Evolutionary conservation across 2,113 vertebrate genomes (phyloP), one percentile per base, ranked within the genome.

Genomic region (Limnothrissa miodon): DNA sequence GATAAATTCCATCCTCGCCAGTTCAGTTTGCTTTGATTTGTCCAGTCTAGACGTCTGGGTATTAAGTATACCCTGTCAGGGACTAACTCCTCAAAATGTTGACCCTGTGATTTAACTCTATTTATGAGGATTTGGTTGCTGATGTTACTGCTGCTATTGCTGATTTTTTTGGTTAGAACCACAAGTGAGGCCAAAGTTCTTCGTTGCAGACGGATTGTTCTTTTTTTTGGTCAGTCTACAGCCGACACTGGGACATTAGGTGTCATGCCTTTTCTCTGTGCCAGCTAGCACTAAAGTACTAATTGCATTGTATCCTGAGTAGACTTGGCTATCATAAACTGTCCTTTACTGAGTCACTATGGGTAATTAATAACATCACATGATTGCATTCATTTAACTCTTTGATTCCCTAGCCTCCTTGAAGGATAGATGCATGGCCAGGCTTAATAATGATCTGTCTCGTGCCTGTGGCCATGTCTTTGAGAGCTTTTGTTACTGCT

Each of bases 1-100:
- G 45, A 33, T 36, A 13, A n/a, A 74, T n/a, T 78, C 36, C 51
- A 83, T 79, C 39, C 29, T 66, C 81, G 82, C 53, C 70, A 81
- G 80, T 74, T 83, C 82, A 86, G 59, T 10, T 9, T 66, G n/a
- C 59, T 29, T 66, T 66, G 25, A 83, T 79, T 81, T n/a, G 39
- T 33, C 29, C 39, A 36, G 66, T 78, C 48, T 78, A 70, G 66
- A 33, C 36, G 74, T 81, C 85, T 78, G 78, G 85, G 45, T 79
- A 70, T 81, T 74, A 86, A 83, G 74, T 79, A 19, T 33, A 80
- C 44, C 44, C 42, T 85, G 81, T 33, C 9, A 45, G 42, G n/a
- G 36, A 70, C 25, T 81, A 70, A 29, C 66, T 33, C 66, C 66
- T 74, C 44, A 53, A 82, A 70, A 44, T 46, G 53, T 45, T 39